Base-by-base conservation (phyloP, 2,113 vertebrate species). In the Lophura nycthemera region DNA sequence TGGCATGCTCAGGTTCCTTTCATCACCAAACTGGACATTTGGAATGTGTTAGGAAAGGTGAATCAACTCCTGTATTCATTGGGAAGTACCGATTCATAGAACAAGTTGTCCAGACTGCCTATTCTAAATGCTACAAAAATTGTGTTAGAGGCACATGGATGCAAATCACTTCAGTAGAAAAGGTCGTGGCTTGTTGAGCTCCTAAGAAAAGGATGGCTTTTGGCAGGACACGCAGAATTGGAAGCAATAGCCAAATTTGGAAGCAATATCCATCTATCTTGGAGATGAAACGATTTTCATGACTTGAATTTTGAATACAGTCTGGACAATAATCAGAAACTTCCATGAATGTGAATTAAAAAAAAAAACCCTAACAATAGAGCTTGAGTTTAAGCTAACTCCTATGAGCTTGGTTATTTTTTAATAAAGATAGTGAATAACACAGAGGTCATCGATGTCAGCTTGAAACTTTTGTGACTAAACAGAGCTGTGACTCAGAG, bases 1-100 rank as follows among this genome's bases (percentile, higher is more conserved):
- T 4, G 8, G 17, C 61, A n/a, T 4, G 0, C 0, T 3, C 38
- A 25, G 13, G 15, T 34, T 60, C 43, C 38, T 29, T 32, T 42
- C n/a, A 12, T 77, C 72, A 11, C 65, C 59, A 78, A 60, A 24
- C 57, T 4, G 29, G 83, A 52, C 8, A 2, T 47, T 63, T 47
- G 19, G 61, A 47, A 56, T 2, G 2, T 6, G 48, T 72, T 45
- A 60, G 65, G 29, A 52, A 59, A 71, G 43, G 38, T 52, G 45
- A 80, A 56, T 47, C 21, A 13, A 20, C 24, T 59, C 36, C 11
- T 14, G 5, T 27, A 21, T 48, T 56, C 38, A 9, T 50, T 4
- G 47, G 64, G 74, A 77, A 21, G 18, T 30, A 59, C 36, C 60
- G n/a, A 17, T 59, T 72, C 45, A 54, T 21, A 34, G 48, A 61